Percentiles rank a stretch among this genome's conserved stretches.
Evolutionary conservation across 1,140 invertebrate genomes (phyloP).

Genomic region (Formica exsecta): DNA sequence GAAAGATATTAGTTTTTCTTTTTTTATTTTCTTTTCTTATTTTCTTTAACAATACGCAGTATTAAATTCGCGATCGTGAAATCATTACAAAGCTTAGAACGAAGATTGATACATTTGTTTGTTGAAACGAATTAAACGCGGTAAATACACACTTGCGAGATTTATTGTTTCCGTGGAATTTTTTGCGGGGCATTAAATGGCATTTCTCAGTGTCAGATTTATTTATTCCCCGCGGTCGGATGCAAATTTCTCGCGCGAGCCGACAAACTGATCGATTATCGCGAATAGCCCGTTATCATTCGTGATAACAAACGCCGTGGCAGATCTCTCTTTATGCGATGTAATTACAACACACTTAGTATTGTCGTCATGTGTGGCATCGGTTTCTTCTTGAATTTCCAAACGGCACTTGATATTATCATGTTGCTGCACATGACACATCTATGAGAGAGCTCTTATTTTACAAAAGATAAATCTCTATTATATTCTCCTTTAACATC

Average conservation of each 20-base stretch:
- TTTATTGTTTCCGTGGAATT: neutral
- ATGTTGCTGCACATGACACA: neutral
- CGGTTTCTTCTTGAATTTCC: conserved; percentile 13
- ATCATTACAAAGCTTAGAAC: neutral
- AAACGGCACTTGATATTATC: neutral
- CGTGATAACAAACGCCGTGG: neutral
- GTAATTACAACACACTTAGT: conserved; percentile 41
- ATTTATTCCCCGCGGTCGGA: neutral
- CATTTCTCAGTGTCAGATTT: neutral
- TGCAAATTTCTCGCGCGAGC: neutral
- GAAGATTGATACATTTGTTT: neutral
- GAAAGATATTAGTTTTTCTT: neutral
- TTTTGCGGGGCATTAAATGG: too few relatives aligned
- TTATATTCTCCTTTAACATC: neutral
- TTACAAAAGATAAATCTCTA: conserved; percentile 11
- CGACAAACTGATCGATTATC: neutral
- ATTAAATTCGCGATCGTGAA: neutral
- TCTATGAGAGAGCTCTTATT: neutral
- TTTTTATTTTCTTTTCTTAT: neutral
- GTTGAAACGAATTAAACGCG: neutral
- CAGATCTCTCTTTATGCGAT: neutral
- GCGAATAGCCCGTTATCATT: neutral
- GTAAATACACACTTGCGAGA: neutral
- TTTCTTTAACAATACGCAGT: neutral
- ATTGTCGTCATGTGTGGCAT: neutral